These are phyloP conservation scores for Amphibalanus amphitrite DNA, from an alignment of 1,140 invertebrate species.

Conservation along the genomic window DNA sequence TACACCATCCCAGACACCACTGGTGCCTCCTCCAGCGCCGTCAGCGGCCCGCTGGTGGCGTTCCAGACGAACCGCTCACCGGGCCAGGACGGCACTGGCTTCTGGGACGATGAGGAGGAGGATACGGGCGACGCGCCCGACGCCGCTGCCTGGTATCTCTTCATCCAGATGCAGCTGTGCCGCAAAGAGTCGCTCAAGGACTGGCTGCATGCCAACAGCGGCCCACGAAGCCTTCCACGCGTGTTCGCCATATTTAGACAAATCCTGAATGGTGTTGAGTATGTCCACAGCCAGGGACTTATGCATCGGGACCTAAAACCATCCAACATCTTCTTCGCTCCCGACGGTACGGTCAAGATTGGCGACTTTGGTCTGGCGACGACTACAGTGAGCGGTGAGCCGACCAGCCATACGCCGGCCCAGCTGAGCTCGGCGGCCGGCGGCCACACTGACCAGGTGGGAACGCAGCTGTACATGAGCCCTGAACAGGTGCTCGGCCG, in stretches of 20 bases:
- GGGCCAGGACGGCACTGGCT: neutral
- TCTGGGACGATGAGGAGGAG: neutral
- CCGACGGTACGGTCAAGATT: conserved; percentile 76
- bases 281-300: conserved; percentile 74
- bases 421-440: conserved; percentile 50
- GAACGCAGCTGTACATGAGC: conserved; percentile 92
- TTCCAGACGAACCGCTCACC: neutral
- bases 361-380: conserved; percentile 87
- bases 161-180: conserved; percentile 96
- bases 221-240: conserved; percentile 27
- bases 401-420: conserved; percentile 4
- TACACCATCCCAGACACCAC: neutral
- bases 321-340: conserved; percentile 88
- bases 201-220: conserved; percentile 48
- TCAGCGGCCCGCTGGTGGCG: neutral
- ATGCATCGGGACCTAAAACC: conserved; percentile 95
- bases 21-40: neutral
- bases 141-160: conserved; percentile 48
- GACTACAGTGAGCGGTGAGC: conserved; percentile 28
- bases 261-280: conserved; percentile 84
- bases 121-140: neutral
- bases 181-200: conserved; percentile 70
- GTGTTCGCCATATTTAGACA: conserved; percentile 70
- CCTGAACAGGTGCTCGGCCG: conserved; percentile 55
- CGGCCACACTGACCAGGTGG: conserved; percentile 48